Conservation (phyloP, 1,140 invertebrate genomes). For the Trachymyrmex cornetzi region DNA sequence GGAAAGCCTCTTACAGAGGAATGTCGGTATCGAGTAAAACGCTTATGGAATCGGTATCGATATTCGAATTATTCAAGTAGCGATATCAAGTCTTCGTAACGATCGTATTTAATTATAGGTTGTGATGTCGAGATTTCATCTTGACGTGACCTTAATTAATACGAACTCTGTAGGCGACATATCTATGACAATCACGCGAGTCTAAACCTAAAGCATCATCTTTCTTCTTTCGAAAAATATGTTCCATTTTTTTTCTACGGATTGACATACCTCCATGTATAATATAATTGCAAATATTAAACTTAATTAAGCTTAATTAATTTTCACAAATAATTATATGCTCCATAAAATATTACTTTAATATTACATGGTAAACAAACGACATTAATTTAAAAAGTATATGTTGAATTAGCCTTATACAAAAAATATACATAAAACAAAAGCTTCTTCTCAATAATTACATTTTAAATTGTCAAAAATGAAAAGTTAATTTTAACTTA, state of each 20-base stretch:
- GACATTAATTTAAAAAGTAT: neutral
- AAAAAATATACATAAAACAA: neutral
- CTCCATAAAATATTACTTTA: neutral
- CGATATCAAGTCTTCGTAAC: conserved; percentile 52
- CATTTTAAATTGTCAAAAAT: neutral
- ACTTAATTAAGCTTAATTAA: conserved; percentile 3
- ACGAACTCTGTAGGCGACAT: conserved; percentile 20
- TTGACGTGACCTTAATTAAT: conserved; percentile 32
- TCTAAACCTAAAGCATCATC: too few relatives aligned
- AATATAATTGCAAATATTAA: neutral
- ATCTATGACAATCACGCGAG: neutral
- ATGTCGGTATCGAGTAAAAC: conserved; percentile 9
- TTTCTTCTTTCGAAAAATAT: neutral
- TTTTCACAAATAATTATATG: neutral
- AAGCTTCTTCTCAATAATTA: neutral
- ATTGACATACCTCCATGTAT: neutral
- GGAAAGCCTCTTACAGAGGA: neutral
- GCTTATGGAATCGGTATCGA: conserved; percentile 48
- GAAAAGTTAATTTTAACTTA: too few relatives aligned
- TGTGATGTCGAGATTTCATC: neutral
- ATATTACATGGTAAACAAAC: neutral
- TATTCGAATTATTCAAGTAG: conserved; percentile 20
- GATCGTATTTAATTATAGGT: conserved; percentile 66
- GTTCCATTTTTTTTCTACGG: neutral
- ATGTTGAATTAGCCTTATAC: neutral